Evolutionary conservation across 1,140 invertebrate genomes (phyloP), one percentile per base, ranked within the genome.

Genomic region (Theocolax elegans): DNA sequence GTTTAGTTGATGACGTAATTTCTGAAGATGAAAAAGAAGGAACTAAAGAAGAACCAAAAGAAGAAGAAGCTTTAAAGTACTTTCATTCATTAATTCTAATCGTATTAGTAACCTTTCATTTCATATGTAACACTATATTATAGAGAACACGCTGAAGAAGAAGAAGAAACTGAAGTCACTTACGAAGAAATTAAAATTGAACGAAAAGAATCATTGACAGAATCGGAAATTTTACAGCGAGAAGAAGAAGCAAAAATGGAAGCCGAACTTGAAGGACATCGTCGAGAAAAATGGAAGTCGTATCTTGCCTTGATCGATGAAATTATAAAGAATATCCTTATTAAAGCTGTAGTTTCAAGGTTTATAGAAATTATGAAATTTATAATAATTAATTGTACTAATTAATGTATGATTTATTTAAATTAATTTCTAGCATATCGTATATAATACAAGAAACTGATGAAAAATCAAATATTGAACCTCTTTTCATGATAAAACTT

Each of bases 301-400:
- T 93, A 92, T 78, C 85, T 91, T 1, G 81, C 84, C 59, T 89
- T 89, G 75, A 80, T 92, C 6, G 91, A 93, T 81, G 83, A 88
- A 64, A 85, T 91, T 71, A 83, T 92, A 42, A 81, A 87, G 2
- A 84, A 88, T 62, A 88, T 88, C n/a, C 85, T 92, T 53, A 86
- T 89, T n/a, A 81, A 85, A 85, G 87, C 84, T 78, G 85, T 79
- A 72, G 74, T 80, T n/a, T 79, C 80, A 3, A 86, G 85, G 85
- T 81, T 65, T 6, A 27, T 7, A 27, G n/a, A 44, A 25, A 60
- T 58, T 21, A 29, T 38, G 31, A 70, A 35, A 66, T 72, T n/a
- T n/a, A n/a, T n/a, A n/a, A n/a, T n/a, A n/a, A n/a, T n/a, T n/a
- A n/a, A n/a, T n/a, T n/a, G n/a, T n/a, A n/a, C n/a, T n/a, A n/a